Conservation (phyloP, 2,797 vertebrate species). For the Galagoides demidoff region DNA sequence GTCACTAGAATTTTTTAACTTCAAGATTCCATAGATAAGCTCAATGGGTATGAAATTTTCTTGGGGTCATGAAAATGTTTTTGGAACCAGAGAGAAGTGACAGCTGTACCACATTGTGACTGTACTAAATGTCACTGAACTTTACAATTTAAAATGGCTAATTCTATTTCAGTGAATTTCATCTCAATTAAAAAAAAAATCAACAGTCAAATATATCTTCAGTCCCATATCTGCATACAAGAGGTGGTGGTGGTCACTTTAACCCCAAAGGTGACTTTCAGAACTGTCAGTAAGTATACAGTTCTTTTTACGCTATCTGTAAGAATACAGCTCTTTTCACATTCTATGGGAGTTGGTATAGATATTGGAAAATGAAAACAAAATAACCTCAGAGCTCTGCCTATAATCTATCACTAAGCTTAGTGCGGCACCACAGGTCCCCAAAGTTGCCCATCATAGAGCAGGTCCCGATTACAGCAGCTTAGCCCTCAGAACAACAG, state of each 20-base stretch:
- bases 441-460: background rate
- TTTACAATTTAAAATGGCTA: background rate
- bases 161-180: background rate
- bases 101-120: fast-evolving
- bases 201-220: background rate
- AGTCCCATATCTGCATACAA: background rate
- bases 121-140: background rate
- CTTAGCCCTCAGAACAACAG: background rate
- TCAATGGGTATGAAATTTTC: background rate
- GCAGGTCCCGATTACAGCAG: background rate
- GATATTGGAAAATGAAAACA: background rate
- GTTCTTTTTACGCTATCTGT: background rate
- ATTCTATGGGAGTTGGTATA: background rate
- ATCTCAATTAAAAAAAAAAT: background rate
- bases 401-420: background rate
- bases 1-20: background rate
- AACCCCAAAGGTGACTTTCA: background rate
- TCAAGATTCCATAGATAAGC: background rate
- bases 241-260: background rate
- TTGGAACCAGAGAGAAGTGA: background rate
- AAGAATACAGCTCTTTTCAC: background rate
- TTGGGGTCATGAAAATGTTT: background rate
- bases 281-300: background rate
- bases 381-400: background rate
- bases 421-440: background rate